Percentiles rank a stretch among this genome's conserved stretches.
Conservation (phyloP, 64 coral and sea anemone species). For the Trachythela sp. region DNA sequence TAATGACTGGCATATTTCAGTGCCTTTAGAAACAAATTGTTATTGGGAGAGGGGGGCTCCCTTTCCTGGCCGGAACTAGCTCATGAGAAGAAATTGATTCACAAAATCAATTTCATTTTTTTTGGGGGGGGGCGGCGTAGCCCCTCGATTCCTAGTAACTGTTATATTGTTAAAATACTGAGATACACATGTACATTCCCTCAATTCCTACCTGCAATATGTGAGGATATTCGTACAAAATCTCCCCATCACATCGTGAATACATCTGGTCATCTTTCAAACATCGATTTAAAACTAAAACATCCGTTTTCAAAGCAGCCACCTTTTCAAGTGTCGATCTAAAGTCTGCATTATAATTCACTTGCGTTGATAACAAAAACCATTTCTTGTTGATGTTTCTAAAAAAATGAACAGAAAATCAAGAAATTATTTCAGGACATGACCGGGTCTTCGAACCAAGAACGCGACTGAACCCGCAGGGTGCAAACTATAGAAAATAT, state of each 20-base stretch:
- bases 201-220: conserved; percentile 50
- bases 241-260: conserved; percentile 51
- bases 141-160: too few relatives aligned
- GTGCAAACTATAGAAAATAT: too few relatives aligned
- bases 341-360: conserved; percentile 35
- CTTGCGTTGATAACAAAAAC: conserved; percentile 59
- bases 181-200: too few relatives aligned
- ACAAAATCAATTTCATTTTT: too few relatives aligned
- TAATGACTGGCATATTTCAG: too few relatives aligned
- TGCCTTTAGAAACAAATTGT: too few relatives aligned
- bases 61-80: too few relatives aligned
- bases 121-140: too few relatives aligned
- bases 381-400: conserved; percentile 22
- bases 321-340: conserved; percentile 47
- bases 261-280: conserved; percentile 23
- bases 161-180: too few relatives aligned
- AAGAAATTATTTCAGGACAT: not conserved
- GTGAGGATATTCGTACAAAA: conserved; percentile 51
- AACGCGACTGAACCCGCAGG: too few relatives aligned
- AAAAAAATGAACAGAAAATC: not conserved
- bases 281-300: conserved; percentile 50
- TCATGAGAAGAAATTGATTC: too few relatives aligned
- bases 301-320: conserved; percentile 24
- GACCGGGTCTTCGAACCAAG: not conserved
- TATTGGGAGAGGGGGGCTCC: too few relatives aligned